These are phyloP conservation scores for Halictus quadricinctus DNA, from an alignment of 2,888 invertebrate species.

Conservation along the genomic window DNA sequence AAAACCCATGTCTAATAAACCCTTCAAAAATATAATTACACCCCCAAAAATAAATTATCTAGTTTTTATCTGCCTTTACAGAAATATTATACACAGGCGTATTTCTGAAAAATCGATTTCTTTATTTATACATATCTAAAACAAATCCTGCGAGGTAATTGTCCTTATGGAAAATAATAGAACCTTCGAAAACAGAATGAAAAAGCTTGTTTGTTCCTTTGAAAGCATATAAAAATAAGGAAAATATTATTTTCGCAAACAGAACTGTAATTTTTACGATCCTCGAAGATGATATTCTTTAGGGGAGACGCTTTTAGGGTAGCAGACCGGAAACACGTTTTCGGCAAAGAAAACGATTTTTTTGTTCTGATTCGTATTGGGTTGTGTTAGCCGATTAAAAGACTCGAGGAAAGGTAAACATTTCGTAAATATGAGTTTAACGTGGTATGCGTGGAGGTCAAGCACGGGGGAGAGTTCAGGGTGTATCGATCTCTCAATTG, in stretches of 20 bases:
- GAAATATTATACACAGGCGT: no score
- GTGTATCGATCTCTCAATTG: constrained; percentile 66
- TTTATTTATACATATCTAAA: no score
- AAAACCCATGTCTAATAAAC: neutral
- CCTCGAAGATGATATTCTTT: neutral
- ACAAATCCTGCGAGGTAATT: no score
- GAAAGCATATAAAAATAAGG: neutral
- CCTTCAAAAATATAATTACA: neutral
- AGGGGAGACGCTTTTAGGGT: neutral
- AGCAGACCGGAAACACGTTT: neutral
- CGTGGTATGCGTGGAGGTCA: neutral
- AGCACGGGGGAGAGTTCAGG: constrained; percentile 53
- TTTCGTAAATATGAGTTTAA: neutral
- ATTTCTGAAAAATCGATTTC: no score
- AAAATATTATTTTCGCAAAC: neutral
- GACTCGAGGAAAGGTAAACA: neutral
- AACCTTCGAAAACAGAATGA: neutral
- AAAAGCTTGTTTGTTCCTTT: neutral
- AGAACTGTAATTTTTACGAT: neutral
- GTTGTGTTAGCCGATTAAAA: neutral
- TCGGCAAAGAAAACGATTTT: neutral
- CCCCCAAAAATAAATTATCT: no score
- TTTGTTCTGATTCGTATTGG: neutral
- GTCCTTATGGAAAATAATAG: no score
- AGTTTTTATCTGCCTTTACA: no score